These are phyloP conservation scores for Xenopus borealis DNA, from an alignment of 2,113 vertebrate genomes.

Conservation along the genomic window DNA sequence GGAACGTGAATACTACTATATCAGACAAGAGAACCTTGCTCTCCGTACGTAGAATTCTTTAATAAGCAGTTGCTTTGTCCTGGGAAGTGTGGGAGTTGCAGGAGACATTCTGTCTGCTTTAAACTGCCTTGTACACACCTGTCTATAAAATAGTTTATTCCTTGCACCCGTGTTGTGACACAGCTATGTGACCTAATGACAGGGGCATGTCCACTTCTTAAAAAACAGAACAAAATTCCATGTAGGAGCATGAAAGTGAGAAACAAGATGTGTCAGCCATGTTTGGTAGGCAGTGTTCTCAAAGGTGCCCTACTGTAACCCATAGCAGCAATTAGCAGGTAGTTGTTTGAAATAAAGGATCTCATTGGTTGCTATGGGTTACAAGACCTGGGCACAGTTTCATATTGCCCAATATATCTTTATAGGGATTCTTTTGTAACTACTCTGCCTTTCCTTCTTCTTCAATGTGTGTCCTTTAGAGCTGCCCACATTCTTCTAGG, in stretches of 20 bases:
- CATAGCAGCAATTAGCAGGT: too few relatives aligned
- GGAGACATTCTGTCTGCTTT: constrained; percentile 25
- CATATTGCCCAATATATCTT: too few relatives aligned
- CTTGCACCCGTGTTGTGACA: not conserved
- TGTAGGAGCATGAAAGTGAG: not conserved
- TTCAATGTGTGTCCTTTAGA: too few relatives aligned
- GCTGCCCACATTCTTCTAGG: too few relatives aligned
- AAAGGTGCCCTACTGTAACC: too few relatives aligned
- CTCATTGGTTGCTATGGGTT: too few relatives aligned
- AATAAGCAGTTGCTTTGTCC: not conserved
- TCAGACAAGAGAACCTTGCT: not conserved
- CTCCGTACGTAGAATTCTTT: not conserved
- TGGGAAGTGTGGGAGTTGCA: constrained; percentile 17
- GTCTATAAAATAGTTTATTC: constrained; percentile 5
- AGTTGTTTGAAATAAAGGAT: too few relatives aligned
- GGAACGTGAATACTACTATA: not conserved
- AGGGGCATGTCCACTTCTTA: not conserved
- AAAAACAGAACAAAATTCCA: not conserved
- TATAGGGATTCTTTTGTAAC: too few relatives aligned
- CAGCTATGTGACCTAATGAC: not conserved
- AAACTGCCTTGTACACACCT: not conserved
- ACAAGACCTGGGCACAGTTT: too few relatives aligned
- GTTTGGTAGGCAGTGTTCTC: too few relatives aligned
- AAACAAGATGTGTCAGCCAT: not conserved
- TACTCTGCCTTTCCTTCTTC: too few relatives aligned